These are phyloP conservation scores for Pseudocheirus occidentalis DNA, from an alignment of 2,797 vertebrate species.

Conservation along the genomic window DNA sequence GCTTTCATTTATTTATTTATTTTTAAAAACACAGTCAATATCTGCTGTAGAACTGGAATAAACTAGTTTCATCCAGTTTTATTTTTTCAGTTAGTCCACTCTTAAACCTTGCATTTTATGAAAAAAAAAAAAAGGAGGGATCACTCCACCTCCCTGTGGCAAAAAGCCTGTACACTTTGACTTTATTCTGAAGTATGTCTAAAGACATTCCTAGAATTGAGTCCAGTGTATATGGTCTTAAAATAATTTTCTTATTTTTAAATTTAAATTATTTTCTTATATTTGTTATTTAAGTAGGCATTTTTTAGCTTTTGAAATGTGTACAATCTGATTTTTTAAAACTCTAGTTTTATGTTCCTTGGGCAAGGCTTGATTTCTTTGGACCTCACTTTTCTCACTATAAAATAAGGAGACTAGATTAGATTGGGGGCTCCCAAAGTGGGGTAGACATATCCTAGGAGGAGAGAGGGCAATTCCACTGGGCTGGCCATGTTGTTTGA, in stretches of 20 bases:
- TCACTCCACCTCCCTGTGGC: not conserved
- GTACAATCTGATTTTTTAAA: constrained; percentile 31
- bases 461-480: too few species aligned
- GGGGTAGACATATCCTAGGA: not conserved
- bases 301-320: constrained; percentile 18
- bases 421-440: not conserved
- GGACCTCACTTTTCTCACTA: not conserved
- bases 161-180: not conserved
- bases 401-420: not conserved
- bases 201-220: constrained; percentile 11
- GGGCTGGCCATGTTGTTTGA: too few species aligned
- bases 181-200: constrained; percentile 6
- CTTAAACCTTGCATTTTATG: constrained; percentile 12
- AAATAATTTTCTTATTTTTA: constrained; percentile 5
- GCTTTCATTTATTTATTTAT: constrained; percentile 28
- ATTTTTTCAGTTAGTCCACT: constrained; percentile 22
- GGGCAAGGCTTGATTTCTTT: not conserved
- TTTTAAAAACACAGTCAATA: constrained; percentile 64
- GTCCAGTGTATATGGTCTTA: constrained; percentile 21
- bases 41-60: constrained; percentile 62
- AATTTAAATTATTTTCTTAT: not conserved
- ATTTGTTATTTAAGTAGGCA: constrained; percentile 8
- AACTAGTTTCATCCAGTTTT: constrained; percentile 66
- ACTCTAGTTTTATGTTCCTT: not conserved
- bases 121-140: not conserved